phyloP scores from a whole-genome alignment of 2,888 invertebrate species.

The Mystacides longicornis region DNA sequence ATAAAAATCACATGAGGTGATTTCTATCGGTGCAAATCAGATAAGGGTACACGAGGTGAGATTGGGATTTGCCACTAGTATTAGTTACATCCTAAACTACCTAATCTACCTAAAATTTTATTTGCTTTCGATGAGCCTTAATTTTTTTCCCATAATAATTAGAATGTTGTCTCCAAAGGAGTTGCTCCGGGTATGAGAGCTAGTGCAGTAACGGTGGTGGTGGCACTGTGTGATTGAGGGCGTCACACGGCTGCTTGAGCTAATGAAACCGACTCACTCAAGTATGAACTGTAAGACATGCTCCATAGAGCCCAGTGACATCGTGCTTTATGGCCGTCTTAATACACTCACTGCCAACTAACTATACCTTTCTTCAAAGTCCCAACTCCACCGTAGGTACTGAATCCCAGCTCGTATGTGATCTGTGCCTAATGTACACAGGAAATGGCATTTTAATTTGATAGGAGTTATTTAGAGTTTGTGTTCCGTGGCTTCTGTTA shows the following conservation, averaged over 20 bases:
- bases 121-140: no score
- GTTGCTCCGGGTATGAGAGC: no score
- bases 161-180: no score
- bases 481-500: background rate
- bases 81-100: no score
- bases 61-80: no score
- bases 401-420: background rate
- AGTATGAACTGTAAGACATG: background rate
- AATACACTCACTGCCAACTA: no score
- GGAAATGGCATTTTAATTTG: constrained; percentile 2
- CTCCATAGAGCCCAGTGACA: background rate
- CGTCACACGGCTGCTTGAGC: background rate
- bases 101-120: no score
- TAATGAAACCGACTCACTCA: background rate
- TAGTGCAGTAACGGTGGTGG: no score
- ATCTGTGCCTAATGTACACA: background rate
- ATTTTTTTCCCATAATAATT: no score
- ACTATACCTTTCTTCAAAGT: background rate
- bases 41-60: no score
- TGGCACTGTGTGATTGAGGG: background rate
- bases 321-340: background rate
- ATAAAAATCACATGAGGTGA: no score
- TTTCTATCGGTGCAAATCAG: no score
- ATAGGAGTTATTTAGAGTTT: background rate
- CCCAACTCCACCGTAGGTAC: background rate